Percentiles rank a stretch among this genome's conserved stretches.
Conservation (phyloP, 2,113 vertebrate species). For the Pimephales promelas region DNA sequence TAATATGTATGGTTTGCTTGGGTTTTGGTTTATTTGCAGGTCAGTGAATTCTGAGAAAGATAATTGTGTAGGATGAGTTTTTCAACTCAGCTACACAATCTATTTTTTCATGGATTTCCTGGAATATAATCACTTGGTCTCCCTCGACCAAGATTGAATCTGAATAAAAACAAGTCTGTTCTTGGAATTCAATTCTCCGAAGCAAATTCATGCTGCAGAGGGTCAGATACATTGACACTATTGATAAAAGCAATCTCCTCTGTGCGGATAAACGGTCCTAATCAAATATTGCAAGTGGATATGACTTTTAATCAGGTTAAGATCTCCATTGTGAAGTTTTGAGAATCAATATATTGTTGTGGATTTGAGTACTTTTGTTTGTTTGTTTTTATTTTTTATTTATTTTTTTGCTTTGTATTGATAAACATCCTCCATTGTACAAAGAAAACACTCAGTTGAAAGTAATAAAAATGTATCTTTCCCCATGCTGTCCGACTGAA, state of each 20-base stretch:
- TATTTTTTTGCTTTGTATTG: conserved; percentile 29
- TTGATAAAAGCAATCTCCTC: conserved; percentile 25
- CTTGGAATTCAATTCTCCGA: conserved; percentile 36
- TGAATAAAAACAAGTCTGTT: conserved; percentile 35
- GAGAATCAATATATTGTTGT: conserved; percentile 28
- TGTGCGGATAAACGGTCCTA: conserved; percentile 28
- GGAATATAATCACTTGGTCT: conserved; percentile 24
- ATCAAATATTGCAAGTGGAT: conserved; percentile 34
- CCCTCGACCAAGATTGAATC: conserved; percentile 20
- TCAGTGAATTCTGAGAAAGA: conserved; percentile 29
- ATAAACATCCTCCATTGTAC: conserved; percentile 40
- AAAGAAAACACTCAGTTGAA: conserved; percentile 30
- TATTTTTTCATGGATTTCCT: conserved; percentile 24
- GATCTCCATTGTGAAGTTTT: conserved; percentile 11
- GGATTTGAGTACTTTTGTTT: conserved; percentile 29
- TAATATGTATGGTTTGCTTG: conserved; percentile 9
- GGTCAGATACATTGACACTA: neutral
- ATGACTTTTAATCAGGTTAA: conserved; percentile 45
- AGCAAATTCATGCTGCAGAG: neutral
- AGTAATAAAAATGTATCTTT: conserved; percentile 53
- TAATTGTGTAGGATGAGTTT: neutral
- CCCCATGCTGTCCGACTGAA: conserved; percentile 30
- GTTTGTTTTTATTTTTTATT: too few species aligned
- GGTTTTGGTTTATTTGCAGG: conserved; percentile 19
- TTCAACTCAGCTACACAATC: neutral